Base-by-base conservation (phyloP, 1,140 invertebrate genomes). In the Macrosteles quadrilineatus region DNA sequence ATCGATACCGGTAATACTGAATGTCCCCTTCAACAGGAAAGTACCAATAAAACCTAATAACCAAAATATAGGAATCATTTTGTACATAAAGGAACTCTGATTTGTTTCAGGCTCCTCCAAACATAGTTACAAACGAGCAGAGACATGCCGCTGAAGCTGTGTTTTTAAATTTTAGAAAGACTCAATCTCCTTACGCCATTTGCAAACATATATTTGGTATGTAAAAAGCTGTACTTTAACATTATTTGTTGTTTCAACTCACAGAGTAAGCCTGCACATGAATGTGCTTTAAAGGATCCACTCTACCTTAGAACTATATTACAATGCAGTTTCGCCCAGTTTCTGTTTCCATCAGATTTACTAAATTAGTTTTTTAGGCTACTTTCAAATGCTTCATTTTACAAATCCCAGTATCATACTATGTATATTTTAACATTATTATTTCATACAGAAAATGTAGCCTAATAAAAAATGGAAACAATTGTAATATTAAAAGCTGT, bases 161-260 rank as follows among this genome's bases (percentile, higher is more conserved):
- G 21, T 91, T 96, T 76, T 77, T 95, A 21, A 86, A 89, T 80
- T 94, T 96, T 78, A 84, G 90, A 17, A 94, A 92, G 80, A 90
- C 90, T 14, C 90, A 91, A 81, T 86, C 88, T 72, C 93, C 94
- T 32, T 96, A 94, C 79, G 85, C 86, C 66, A 77, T 94, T 25
- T 97, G 94, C 78, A 86, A 87, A 76, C 85, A 90, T 77, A 91
- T 96, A 76, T 82, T 96, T 71, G 85, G 85, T 87, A 81, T 81
- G 77, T 71, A 67, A 12, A 65, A 27, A 19, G 30, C 36, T 43
- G 53, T 32, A 68, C 27, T 66, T n/a, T 21, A 40, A 43, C 47
- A 12, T 69, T 66, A 47, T 2, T 4, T 66, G 25, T 21, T 25
- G 12, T 11, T 17, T 45, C 4, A 11, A 9, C 25, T 47, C 30